These are phyloP conservation scores for Sericinus montela DNA, from an alignment of 2,888 invertebrate genomes.

Conservation along the genomic window DNA sequence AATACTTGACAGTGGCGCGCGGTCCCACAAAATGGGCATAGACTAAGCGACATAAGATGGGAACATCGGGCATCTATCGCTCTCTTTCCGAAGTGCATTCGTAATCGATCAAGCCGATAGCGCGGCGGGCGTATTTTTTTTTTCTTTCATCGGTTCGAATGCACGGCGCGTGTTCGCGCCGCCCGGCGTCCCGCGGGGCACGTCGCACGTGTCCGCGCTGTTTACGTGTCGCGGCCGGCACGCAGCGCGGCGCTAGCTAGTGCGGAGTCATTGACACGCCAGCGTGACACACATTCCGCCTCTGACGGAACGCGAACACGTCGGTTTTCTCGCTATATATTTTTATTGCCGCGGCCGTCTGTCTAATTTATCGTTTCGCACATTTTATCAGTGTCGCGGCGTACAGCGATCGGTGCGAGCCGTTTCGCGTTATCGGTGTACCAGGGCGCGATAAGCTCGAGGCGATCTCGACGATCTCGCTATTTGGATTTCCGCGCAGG, in stretches of 20 bases:
- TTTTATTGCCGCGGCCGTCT: slow-evolving; percentile 30
- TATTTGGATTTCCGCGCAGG: slow-evolving; percentile 6
- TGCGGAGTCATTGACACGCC: slow-evolving; percentile 71
- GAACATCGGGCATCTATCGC: slow-evolving; percentile 13
- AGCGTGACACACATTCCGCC: slow-evolving; percentile 76
- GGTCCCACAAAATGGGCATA: neutral
- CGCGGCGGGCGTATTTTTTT: slow-evolving; percentile 1
- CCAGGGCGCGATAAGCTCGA: slow-evolving; percentile 10
- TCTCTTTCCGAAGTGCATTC: slow-evolving; percentile 17
- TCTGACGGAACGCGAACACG: slow-evolving; percentile 60
- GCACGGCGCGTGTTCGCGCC: slow-evolving; percentile 7
- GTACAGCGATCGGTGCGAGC: slow-evolving; percentile 28
- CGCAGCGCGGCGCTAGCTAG: slow-evolving; percentile 48
- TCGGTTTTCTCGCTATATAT: slow-evolving; percentile 49
- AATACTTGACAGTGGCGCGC: too few relatives aligned
- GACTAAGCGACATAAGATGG: slow-evolving; percentile 1
- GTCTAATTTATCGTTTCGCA: slow-evolving; percentile 44
- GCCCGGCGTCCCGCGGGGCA: neutral
- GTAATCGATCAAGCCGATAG: slow-evolving; percentile 18
- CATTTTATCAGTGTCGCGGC: slow-evolving; percentile 23
- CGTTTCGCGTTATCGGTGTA: slow-evolving; percentile 27
- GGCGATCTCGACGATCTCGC: slow-evolving; percentile 4
- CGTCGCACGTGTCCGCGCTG: slow-evolving; percentile 18
- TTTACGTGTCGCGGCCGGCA: slow-evolving; percentile 31
- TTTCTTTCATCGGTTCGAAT: slow-evolving; percentile 12